phyloP scores from a whole-genome alignment of 2,888 invertebrate genomes.

The Dromius quadrimaculatus region DNA sequence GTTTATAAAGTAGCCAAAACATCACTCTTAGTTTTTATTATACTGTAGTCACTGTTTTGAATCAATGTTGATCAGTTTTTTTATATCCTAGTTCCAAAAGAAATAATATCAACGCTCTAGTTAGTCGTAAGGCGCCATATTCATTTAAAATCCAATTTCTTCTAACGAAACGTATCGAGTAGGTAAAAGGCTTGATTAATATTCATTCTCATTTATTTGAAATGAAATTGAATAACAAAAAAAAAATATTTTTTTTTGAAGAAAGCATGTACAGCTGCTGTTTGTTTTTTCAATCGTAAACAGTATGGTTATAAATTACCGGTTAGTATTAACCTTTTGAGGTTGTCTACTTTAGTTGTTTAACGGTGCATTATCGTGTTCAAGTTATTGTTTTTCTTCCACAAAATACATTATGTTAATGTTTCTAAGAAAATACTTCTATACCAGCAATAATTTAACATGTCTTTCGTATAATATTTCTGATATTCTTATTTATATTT shows the following conservation, averaged over 20 bases:
- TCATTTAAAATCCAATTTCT: no score
- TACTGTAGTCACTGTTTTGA: no score
- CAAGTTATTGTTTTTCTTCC: conserved; percentile 8
- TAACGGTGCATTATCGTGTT: conserved; percentile 37
- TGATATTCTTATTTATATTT: conserved; percentile 56
- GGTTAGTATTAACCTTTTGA: conserved; percentile 10
- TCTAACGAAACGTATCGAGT: no score
- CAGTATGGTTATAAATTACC: conserved; percentile 5
- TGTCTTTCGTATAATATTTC: conserved; percentile 59
- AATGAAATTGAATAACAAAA: not conserved
- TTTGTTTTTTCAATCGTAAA: conserved; percentile 4
- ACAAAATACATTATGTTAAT: not conserved
- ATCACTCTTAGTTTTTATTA: no score
- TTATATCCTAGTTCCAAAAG: no score
- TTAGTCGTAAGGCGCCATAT: no score
- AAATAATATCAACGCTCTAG: no score
- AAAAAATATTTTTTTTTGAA: not conserved
- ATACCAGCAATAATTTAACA: not conserved
- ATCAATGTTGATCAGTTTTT: no score
- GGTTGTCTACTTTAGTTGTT: conserved; percentile 9
- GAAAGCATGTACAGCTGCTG: not conserved
- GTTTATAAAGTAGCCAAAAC: no score
- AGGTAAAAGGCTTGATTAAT: no score
- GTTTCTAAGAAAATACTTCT: conserved; percentile 12
- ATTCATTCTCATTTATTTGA: no score